Evolutionary conservation across 2,113 vertebrate genomes (phyloP).

Genomic region (Atractosteus spatula): DNA sequence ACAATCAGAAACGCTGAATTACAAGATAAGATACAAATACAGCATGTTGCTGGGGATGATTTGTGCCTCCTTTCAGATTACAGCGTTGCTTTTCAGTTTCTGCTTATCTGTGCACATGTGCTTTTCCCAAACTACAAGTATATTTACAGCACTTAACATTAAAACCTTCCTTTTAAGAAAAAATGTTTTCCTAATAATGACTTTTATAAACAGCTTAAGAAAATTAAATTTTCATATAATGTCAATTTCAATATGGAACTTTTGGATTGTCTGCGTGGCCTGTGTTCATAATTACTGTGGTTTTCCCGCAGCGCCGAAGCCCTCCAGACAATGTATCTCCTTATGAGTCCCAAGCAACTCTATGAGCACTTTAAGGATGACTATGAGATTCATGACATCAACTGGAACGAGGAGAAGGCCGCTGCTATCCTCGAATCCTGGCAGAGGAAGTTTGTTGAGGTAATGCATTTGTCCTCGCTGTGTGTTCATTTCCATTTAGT

Average conservation of each 20-base stretch:
- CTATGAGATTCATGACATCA: constrained; percentile 96
- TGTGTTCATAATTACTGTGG: background rate
- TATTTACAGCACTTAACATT: no score
- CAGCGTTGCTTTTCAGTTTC: no score
- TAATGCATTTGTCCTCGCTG: constrained; percentile 36
- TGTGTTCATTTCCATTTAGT: background rate
- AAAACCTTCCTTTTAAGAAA: no score
- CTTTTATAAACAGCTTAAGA: no score
- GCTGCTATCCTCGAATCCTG: constrained; percentile 88
- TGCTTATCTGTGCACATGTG: background rate
- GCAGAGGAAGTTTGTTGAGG: constrained; percentile 97
- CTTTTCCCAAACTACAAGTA: background rate
- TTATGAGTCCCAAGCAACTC: constrained; percentile 96
- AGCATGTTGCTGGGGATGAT: no score
- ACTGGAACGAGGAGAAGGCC: constrained; percentile 94
- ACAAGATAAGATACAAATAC: background rate
- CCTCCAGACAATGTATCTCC: constrained; percentile 94
- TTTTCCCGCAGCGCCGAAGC: constrained; percentile 81
- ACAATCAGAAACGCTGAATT: no score
- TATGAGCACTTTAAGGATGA: constrained; percentile 96
- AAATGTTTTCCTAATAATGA: no score
- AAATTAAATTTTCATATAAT: no score
- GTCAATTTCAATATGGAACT: background rate
- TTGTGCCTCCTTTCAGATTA: no score
- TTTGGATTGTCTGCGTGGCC: constrained; percentile 1